Evolutionary conservation across 37 sponge, comb jelly and placozoan genomes (phyloP), one percentile per base, ranked within the genome.

Genomic region (Theonella swinhoei): DNA sequence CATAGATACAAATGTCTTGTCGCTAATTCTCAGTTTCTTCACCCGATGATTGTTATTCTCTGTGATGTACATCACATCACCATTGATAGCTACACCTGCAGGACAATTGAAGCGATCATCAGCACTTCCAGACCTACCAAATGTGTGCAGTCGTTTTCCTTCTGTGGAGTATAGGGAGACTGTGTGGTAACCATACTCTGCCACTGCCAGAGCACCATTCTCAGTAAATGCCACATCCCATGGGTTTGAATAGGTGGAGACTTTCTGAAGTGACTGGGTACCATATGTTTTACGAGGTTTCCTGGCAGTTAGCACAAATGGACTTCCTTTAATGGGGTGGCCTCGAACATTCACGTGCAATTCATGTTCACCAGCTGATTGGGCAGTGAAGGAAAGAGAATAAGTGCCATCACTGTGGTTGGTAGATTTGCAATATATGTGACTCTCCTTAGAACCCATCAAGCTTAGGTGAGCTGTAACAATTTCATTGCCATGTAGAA

Each of bases 71-170:
- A 88, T 33, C 64, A 77, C 36, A 20, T 88, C 88, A 26, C 72
- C 72, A 36, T 36, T 60, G 30, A 88, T 71, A 25, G 77, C 73
- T 31, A 88, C 58, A 62, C 83, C 88, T 11, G 25, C 25, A 28
- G 88, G 88, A 70, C 61, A 68, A 26, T 42, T 30, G 58, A 88
- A 81, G 37, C 81, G 77, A 0, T 82, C 83, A 75, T 87, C 68
- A 26, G 39, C 82, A 54, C 62, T 81, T 4, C 88, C 82, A 38
- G 2, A 29, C 4, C 47, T 77, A 29, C 88, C 88, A 33, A 47
- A 47, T 7, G 54, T 47, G 14, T 47, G 54, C 7, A 47, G 7
- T 47, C 7, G 7, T 14, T 47, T 7, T 7, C 54, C 54, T 47
- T 7, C 14, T 14, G 14, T 14, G 54, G 54, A 47, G 14, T 47